phyloP scores from a whole-genome alignment of 1,140 invertebrate genomes.

The Heterodera carotae region DNA sequence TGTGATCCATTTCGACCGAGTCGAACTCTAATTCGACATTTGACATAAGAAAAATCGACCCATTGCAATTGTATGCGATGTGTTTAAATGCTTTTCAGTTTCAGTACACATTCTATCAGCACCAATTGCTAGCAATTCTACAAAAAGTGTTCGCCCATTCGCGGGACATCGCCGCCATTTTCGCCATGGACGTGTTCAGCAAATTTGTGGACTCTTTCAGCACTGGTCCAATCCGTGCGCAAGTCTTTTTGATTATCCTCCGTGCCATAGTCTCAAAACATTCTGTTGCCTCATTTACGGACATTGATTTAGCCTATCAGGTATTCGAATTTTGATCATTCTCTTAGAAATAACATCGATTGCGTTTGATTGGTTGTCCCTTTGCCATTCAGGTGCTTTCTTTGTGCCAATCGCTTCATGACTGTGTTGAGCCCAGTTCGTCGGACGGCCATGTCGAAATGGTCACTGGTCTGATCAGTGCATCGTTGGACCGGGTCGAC shows the following conservation, averaged over 20 bases:
- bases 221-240: slow-evolving; percentile 27
- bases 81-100: no score
- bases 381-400: slow-evolving; percentile 53
- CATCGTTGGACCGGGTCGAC: slow-evolving; percentile 43
- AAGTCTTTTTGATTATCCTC: slow-evolving; percentile 31
- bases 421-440: slow-evolving; percentile 37
- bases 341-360: no score
- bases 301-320: slow-evolving; percentile 48
- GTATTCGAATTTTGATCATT: no score
- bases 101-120: slow-evolving; percentile 36
- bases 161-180: slow-evolving; percentile 24
- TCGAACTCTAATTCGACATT: no score
- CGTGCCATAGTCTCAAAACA: slow-evolving; percentile 41
- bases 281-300: slow-evolving; percentile 16
- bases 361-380: no score
- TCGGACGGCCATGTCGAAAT: slow-evolving; percentile 26
- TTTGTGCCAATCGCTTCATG: slow-evolving; percentile 49
- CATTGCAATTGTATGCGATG: no score
- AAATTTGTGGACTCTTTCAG: slow-evolving; percentile 44
- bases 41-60: no score
- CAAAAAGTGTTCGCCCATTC: slow-evolving; percentile 30
- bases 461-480: slow-evolving; percentile 33
- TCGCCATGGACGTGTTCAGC: slow-evolving; percentile 42
- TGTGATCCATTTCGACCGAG: no score
- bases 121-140: slow-evolving; percentile 33